phyloP scores from a whole-genome alignment of 2,888 invertebrate genomes.

The Agapostemon virescens region DNA sequence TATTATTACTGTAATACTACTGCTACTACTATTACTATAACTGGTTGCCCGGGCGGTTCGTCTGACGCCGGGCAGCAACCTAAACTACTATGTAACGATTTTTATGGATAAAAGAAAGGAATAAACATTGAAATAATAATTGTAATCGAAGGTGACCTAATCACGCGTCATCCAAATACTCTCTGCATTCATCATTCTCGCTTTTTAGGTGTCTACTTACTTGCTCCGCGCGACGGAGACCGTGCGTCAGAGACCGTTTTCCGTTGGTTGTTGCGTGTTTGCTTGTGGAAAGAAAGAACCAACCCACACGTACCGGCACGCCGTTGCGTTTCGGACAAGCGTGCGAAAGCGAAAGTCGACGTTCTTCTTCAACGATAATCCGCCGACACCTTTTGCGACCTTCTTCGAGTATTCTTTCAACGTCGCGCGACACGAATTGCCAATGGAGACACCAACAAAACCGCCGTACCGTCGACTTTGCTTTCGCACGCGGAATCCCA shows the following conservation, averaged over 20 bases:
- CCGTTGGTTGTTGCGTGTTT: slow-evolving; percentile 9
- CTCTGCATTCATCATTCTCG: slow-evolving; percentile 31
- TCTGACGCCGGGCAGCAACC: slow-evolving; percentile 70
- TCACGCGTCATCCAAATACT: slow-evolving; percentile 51
- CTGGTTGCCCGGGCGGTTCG: slow-evolving; percentile 71
- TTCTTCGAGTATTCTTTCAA: too few relatives aligned
- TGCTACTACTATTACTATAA: slow-evolving; percentile 70
- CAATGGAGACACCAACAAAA: too few relatives aligned
- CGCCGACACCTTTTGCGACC: too few relatives aligned
- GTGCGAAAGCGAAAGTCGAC: neutral
- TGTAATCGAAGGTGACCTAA: slow-evolving; percentile 65
- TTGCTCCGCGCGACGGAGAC: slow-evolving; percentile 22
- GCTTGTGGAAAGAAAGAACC: too few relatives aligned
- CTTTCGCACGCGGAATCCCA: neutral
- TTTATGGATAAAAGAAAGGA: slow-evolving; percentile 76
- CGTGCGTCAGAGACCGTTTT: neutral
- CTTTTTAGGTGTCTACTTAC: slow-evolving; percentile 40
- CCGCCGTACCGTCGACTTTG: neutral
- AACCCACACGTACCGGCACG: neutral
- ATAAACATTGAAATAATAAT: slow-evolving; percentile 76
- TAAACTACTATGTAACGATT: slow-evolving; percentile 79
- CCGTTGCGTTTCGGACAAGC: neutral
- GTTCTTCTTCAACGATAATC: too few relatives aligned
- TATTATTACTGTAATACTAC: slow-evolving; percentile 70
- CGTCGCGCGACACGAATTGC: neutral